Evolutionary conservation across 2,797 vertebrate species (phyloP), one percentile per base, ranked within the genome.

Genomic region (Steatocranus sp.): DNA sequence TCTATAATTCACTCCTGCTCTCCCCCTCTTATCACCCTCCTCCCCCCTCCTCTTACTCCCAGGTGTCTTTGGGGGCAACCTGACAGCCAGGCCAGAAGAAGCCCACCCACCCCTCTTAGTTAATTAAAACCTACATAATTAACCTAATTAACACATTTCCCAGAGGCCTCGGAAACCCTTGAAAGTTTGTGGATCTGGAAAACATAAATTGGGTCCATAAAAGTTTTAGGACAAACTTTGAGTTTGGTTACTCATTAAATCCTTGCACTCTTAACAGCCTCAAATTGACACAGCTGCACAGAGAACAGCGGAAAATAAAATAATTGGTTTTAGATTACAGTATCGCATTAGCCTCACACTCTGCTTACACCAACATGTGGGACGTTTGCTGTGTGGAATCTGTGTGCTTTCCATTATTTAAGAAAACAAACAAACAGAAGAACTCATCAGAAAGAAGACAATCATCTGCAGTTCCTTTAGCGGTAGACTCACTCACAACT

Each of bases 81-180:
- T 82, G 53, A 53, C 76, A 85, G 87, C 82, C 79, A 80, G 79
- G 78, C 89, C 82, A 80, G 83, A 75, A 83, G 78, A 82, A 58
- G 68, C 85, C 83, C 81, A 36, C 83, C 66, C 73, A 49, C 34
- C 18, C 79, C 78, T 83, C 79, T 46, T 25, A 81, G 46, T 93
- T 93, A 87, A 94, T 94, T 89, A 91, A 86, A 92, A 83, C 80
- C 79, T 48, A 63, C 85, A 86, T 91, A 87, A 94, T 91, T 89
- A 91, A 92, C 81, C 86, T 83, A 91, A 93, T 93, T 88, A 93
- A 87, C 81, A 85, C 46, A 43, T 18, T 41, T 87, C 92, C 94
- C 92, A 81, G 51, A 90, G 90, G 91, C 82, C 53, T 78, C 9
- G 17, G 50, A 93, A 85, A 87, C 80, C 90, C 90, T 90, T 91